phyloP scores from a whole-genome alignment of 2,888 invertebrate species.

The Diplazon laetatorius region DNA sequence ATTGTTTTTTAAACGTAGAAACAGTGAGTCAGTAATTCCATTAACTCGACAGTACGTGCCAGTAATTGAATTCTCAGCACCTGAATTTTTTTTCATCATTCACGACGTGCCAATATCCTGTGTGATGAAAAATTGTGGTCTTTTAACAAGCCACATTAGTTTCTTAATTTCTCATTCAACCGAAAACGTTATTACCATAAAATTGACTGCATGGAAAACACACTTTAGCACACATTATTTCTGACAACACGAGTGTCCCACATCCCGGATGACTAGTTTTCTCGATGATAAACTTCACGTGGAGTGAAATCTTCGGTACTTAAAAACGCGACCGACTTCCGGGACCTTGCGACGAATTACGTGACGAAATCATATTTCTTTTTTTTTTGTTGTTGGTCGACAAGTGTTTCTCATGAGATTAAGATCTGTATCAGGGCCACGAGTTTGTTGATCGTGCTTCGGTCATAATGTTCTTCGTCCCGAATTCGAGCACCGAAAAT shows the following conservation, averaged over 20 bases:
- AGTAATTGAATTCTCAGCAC: not conserved
- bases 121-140: conserved; percentile 33
- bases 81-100: not conserved
- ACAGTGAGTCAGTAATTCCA: not conserved
- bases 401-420: conserved; percentile 7
- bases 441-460: conserved; percentile 33
- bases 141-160: conserved; percentile 21
- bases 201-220: not conserved
- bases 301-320: conserved; percentile 5
- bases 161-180: conserved; percentile 42
- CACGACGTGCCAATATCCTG: conserved; percentile 1
- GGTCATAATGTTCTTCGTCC: conserved; percentile 1
- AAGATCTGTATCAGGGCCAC: conserved; percentile 22
- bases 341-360: conserved; percentile 12
- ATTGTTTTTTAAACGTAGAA: not conserved
- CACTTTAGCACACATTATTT: conserved; percentile 30
- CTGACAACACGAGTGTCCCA: conserved; percentile 45
- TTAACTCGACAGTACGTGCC: not conserved
- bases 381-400: too few species aligned
- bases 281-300: conserved; percentile 13
- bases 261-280: conserved; percentile 34
- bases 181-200: conserved; percentile 14
- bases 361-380: not conserved
- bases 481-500: conserved; percentile 23
- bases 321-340: conserved; percentile 8